Evolutionary conservation across 2,888 invertebrate genomes (phyloP).

Genomic region (Tiliacea aurago): DNA sequence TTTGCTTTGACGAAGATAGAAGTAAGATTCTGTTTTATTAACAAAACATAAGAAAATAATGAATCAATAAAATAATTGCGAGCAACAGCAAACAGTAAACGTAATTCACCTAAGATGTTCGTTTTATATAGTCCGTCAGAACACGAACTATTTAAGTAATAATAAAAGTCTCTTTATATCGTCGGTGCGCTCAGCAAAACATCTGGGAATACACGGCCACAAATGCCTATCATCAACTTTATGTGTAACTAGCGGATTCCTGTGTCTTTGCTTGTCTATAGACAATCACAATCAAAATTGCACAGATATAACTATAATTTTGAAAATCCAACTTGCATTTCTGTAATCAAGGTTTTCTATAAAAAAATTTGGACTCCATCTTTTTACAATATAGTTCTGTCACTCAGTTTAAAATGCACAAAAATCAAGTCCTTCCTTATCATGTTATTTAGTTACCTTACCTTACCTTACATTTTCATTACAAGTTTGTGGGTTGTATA

Average conservation of each 20-base stretch:
- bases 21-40: too few relatives aligned
- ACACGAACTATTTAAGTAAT: constrained; percentile 47
- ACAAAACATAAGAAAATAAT: not conserved
- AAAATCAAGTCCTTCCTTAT: not conserved
- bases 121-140: constrained; percentile 36
- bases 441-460: not conserved
- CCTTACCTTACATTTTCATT: not conserved
- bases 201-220: constrained; percentile 42
- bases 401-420: not conserved
- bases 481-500: not conserved
- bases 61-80: constrained; percentile 7
- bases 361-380: not conserved
- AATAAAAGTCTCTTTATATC: constrained; percentile 51
- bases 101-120: constrained; percentile 22
- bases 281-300: too few relatives aligned
- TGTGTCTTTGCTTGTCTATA: constrained; percentile 2
- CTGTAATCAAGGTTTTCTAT: not conserved
- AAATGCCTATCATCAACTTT: constrained; percentile 46
- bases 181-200: constrained; percentile 30
- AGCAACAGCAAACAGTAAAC: constrained; percentile 24
- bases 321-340: too few relatives aligned
- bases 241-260: constrained; percentile 5
- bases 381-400: not conserved
- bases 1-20: too few relatives aligned
- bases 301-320: not conserved